phyloP scores from a whole-genome alignment of 2,888 invertebrate genomes.

The Protula sp. region DNA sequence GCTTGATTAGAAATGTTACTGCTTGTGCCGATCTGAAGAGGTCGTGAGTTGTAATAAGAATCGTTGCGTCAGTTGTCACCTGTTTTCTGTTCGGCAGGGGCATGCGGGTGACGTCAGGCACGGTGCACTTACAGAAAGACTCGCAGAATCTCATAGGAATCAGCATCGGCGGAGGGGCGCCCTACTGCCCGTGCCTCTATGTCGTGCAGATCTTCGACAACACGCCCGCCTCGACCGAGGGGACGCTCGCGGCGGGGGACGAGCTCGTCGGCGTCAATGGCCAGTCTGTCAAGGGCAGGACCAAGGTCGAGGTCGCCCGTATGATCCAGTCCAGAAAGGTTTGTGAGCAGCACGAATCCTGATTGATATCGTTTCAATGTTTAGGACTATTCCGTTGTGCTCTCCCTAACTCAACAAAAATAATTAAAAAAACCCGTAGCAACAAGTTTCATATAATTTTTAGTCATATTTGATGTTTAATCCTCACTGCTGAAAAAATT shows the following conservation, averaged over 20 bases:
- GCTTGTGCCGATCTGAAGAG: too few relatives aligned
- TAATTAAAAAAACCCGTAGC: too few relatives aligned
- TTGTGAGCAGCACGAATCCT: slow-evolving; percentile 12
- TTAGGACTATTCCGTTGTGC: too few relatives aligned
- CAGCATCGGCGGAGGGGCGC: slow-evolving; percentile 85
- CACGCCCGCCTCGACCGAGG: slow-evolving; percentile 89
- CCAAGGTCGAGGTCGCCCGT: slow-evolving; percentile 98
- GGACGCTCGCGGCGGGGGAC: slow-evolving; percentile 91
- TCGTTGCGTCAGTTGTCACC: too few relatives aligned
- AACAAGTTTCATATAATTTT: too few relatives aligned
- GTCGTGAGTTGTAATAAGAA: too few relatives aligned
- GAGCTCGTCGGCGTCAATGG: slow-evolving; percentile 93
- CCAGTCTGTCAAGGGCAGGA: slow-evolving; percentile 83
- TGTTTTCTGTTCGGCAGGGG: slow-evolving; percentile 65
- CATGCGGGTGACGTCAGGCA: slow-evolving; percentile 94
- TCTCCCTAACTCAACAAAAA: too few relatives aligned
- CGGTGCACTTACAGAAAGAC: slow-evolving; percentile 84
- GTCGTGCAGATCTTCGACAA: slow-evolving; percentile 93
- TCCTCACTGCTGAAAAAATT: too few relatives aligned
- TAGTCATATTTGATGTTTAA: too few relatives aligned
- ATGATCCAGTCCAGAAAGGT: slow-evolving; percentile 92
- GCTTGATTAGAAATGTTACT: too few relatives aligned
- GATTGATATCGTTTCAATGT: too few relatives aligned
- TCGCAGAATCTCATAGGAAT: slow-evolving; percentile 89
- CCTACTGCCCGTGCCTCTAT: slow-evolving; percentile 89